phyloP scores from a whole-genome alignment of 2,113 vertebrate genomes.

The Actenoides lindsayi region DNA sequence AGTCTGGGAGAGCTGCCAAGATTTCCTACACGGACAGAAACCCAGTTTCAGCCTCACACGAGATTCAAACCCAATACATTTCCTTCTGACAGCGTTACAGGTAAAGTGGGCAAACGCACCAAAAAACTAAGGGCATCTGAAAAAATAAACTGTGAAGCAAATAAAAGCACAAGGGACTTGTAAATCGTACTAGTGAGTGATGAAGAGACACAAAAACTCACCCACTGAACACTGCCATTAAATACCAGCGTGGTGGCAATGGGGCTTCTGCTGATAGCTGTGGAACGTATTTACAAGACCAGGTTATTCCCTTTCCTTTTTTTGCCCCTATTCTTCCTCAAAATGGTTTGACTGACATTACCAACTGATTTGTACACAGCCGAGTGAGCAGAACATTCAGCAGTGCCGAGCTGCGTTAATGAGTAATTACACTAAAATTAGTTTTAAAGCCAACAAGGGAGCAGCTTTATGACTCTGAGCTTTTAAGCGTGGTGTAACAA shows the following conservation, averaged over 20 bases:
- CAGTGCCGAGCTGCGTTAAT: background rate
- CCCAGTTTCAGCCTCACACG: background rate
- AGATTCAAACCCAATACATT: background rate
- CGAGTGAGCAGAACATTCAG: background rate
- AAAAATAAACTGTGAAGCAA: background rate
- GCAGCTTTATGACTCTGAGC: background rate
- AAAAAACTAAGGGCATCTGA: background rate
- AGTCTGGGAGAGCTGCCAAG: conserved; percentile 30
- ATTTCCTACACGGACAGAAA: background rate
- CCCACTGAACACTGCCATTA: background rate
- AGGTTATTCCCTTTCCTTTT: background rate
- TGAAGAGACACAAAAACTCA: background rate
- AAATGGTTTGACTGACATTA: background rate
- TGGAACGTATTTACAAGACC: background rate
- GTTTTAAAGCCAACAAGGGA: background rate
- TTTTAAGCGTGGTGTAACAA: background rate
- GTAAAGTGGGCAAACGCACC: background rate
- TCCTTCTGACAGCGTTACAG: background rate
- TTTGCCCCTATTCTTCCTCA: background rate
- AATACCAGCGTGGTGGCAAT: background rate
- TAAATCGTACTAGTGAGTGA: background rate
- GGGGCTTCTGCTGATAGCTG: background rate
- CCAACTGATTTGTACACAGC: background rate
- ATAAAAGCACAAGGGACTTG: background rate
- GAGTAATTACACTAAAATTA: conserved; percentile 41